Conservation (phyloP, 2,888 invertebrate species). For the Aspidiotus destructor region DNA sequence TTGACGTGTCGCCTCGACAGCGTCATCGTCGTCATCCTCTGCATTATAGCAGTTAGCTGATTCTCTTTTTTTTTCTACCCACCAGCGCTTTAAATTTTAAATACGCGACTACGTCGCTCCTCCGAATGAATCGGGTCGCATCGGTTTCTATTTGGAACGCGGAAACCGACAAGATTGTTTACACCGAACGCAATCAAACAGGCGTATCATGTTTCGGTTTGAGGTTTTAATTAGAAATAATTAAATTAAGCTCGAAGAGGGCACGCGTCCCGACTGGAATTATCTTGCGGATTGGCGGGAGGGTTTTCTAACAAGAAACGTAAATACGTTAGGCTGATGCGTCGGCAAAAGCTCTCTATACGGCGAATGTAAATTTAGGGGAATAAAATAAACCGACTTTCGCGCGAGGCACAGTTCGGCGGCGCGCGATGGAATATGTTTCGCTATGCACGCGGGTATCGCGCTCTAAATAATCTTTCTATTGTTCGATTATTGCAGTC, state of each 20-base stretch:
- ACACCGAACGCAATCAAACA: slow-evolving; percentile 23
- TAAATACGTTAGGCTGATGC: slow-evolving; percentile 23
- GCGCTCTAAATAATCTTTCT: too few relatives aligned
- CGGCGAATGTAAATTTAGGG: slow-evolving; percentile 17
- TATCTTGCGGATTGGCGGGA: not conserved
- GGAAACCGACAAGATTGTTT: slow-evolving; percentile 15
- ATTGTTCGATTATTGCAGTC: too few relatives aligned
- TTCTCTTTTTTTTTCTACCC: not conserved
- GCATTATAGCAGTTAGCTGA: not conserved
- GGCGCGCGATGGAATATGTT: too few relatives aligned
- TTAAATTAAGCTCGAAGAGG: slow-evolving; percentile 21
- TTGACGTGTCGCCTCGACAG: too few relatives aligned
- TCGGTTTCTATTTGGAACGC: slow-evolving; percentile 12
- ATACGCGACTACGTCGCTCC: too few relatives aligned
- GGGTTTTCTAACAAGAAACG: slow-evolving; percentile 14
- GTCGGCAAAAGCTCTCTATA: too few relatives aligned
- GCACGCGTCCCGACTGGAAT: not conserved
- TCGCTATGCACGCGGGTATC: too few relatives aligned
- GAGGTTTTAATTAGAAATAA: slow-evolving; percentile 32
- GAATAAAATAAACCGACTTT: slow-evolving; percentile 28
- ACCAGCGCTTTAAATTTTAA: not conserved
- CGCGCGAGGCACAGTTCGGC: not conserved
- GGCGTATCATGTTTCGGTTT: slow-evolving; percentile 31
- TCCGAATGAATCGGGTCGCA: not conserved
- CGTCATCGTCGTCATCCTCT: slow-evolving; percentile 1